Evolutionary conservation across 2,797 vertebrate species (phyloP).

Genomic region (Smutsia gigantea): DNA sequence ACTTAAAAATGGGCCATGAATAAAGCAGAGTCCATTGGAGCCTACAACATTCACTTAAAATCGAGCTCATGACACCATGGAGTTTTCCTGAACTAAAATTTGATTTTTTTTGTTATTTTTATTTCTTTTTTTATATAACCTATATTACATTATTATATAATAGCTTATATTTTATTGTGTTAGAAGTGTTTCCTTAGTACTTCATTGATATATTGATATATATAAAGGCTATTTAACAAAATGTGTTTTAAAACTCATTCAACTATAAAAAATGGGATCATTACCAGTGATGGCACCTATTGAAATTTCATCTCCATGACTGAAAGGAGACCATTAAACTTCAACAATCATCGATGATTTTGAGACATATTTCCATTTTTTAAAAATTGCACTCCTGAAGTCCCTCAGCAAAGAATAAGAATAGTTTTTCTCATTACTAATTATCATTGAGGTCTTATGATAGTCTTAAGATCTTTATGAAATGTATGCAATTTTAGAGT

Average conservation of each 20-base stretch:
- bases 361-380: neutral
- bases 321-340: conserved; percentile 22
- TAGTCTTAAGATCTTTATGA: neutral
- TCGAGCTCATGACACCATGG: neutral
- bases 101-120: neutral
- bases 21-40: neutral
- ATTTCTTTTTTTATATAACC: neutral
- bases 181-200: neutral
- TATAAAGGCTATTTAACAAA: conserved; percentile 12
- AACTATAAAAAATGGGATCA: conserved; percentile 10
- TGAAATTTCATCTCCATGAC: conserved; percentile 18
- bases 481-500: neutral
- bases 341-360: neutral
- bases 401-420: neutral
- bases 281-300: neutral
- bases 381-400: neutral
- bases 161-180: neutral
- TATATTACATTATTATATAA: neutral
- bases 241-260: conserved; percentile 34
- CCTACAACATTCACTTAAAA: neutral
- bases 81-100: neutral
- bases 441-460: neutral
- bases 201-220: conserved; percentile 6
- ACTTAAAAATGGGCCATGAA: conserved; percentile 44
- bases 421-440: neutral